These are phyloP conservation scores for Geodia barretti DNA, from an alignment of 37 sponge, comb jelly and placozoan genomes.

Conservation along the genomic window DNA sequence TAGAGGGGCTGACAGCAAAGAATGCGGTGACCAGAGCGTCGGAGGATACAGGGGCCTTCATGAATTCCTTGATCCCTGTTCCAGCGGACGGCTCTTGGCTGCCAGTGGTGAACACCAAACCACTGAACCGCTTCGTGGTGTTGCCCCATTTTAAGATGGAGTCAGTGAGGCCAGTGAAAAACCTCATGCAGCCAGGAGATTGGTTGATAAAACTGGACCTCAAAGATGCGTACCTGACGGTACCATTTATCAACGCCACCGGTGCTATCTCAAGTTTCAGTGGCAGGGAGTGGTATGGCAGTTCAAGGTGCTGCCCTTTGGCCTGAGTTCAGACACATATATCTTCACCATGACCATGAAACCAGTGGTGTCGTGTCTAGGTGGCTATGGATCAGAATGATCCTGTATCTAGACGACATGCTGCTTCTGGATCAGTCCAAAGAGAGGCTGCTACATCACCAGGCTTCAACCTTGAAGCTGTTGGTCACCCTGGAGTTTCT, in stretches of 20 bases:
- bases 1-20: not conserved
- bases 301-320: slow-evolving; percentile 12
- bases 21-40: not conserved
- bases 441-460: not conserved
- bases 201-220: slow-evolving; percentile 29
- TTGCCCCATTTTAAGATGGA: slow-evolving; percentile 28
- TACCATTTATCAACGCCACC: slow-evolving; percentile 5
- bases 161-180: slow-evolving; percentile 8
- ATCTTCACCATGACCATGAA: slow-evolving; percentile 27
- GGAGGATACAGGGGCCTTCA: not conserved
- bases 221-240: slow-evolving; percentile 27
- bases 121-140: not conserved
- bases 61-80: slow-evolving; percentile 22
- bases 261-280: slow-evolving; percentile 3
- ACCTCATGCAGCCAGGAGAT: slow-evolving; percentile 4
- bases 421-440: not conserved
- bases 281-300: slow-evolving; percentile 6
- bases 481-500: not conserved
- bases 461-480: not conserved
- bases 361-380: slow-evolving; percentile 28
- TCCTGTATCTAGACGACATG: not conserved
- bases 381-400: not conserved
- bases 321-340: slow-evolving; percentile 19
- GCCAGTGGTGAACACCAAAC: slow-evolving; percentile 22
- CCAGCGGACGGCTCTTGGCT: slow-evolving; percentile 32